Conservation (phyloP, 1,140 invertebrate genomes). For the Drosophila hydei region DNA sequence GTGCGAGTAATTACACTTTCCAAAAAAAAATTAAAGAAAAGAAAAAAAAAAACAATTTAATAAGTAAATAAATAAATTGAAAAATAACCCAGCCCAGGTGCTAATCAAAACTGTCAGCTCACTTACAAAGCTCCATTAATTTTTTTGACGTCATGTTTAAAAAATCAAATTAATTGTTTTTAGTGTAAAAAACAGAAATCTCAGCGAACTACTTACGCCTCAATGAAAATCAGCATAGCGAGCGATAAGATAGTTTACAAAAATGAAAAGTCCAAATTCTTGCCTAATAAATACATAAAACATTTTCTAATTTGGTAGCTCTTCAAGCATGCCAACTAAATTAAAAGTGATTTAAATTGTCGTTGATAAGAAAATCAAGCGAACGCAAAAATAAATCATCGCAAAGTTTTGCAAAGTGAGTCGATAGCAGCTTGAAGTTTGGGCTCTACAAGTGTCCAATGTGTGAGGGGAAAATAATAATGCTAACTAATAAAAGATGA, state of each 20-base stretch:
- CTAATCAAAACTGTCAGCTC: constrained; percentile 17
- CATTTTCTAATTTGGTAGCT: constrained; percentile 16
- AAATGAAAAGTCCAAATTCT: constrained; percentile 9
- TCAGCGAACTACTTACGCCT: too few relatives aligned
- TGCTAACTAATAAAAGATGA: too few relatives aligned
- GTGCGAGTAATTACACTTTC: constrained; percentile 40
- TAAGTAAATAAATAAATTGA: constrained; percentile 16
- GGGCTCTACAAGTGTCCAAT: too few relatives aligned
- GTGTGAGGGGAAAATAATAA: too few relatives aligned
- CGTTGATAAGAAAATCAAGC: constrained; percentile 35
- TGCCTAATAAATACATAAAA: constrained; percentile 24
- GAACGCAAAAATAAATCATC: constrained; percentile 10
- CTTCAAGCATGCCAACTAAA: constrained; percentile 44
- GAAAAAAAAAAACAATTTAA: not conserved
- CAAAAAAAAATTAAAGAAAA: constrained; percentile 1
- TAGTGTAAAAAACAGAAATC: constrained; percentile 14
- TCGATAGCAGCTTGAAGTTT: too few relatives aligned
- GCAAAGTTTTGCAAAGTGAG: not conserved
- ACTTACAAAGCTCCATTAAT: constrained; percentile 18
- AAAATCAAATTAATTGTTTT: not conserved
- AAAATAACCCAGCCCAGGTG: constrained; percentile 2
- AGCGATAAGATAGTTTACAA: constrained; percentile 25
- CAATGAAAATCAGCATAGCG: constrained; percentile 3
- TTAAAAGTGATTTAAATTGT: constrained; percentile 61
- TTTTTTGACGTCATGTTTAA: constrained; percentile 23